These are phyloP conservation scores for Platorchestia sp. DNA, from an alignment of 1,140 invertebrate species.

Conservation along the genomic window DNA sequence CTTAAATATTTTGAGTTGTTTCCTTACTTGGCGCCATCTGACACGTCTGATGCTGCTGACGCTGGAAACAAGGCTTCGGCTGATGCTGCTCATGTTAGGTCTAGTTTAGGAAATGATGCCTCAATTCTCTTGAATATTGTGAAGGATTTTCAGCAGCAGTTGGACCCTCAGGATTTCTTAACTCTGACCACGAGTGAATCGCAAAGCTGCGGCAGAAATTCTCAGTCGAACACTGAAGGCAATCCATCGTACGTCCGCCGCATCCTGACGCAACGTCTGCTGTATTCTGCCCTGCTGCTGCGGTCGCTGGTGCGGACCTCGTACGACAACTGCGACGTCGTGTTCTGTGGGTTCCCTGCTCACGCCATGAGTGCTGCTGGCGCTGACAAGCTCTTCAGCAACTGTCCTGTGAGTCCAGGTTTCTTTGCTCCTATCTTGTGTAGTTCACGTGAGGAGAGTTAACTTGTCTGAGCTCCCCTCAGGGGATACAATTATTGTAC, in stretches of 20 bases:
- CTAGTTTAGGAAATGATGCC: background rate
- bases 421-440: no score
- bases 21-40: background rate
- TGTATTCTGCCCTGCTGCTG: background rate
- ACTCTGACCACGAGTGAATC: background rate
- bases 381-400: background rate
- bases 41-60: background rate
- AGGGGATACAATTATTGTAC: no score
- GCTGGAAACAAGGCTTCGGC: background rate
- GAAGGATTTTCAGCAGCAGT: slow-evolving; percentile 7
- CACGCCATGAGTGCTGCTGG: slow-evolving; percentile 13
- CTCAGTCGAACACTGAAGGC: background rate
- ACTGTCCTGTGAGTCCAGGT: slow-evolving; percentile 13
- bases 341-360: slow-evolving; percentile 26
- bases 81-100: background rate
- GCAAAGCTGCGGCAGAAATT: background rate
- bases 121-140: background rate
- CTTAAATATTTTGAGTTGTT: slow-evolving; percentile 44
- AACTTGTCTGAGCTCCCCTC: no score
- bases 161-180: background rate
- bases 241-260: background rate
- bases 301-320: background rate
- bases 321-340: slow-evolving; percentile 40
- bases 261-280: background rate
- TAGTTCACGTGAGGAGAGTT: no score